These are phyloP conservation scores for Drosophila mauritiana DNA, from an alignment of 1,140 invertebrate genomes.

Conservation along the genomic window DNA sequence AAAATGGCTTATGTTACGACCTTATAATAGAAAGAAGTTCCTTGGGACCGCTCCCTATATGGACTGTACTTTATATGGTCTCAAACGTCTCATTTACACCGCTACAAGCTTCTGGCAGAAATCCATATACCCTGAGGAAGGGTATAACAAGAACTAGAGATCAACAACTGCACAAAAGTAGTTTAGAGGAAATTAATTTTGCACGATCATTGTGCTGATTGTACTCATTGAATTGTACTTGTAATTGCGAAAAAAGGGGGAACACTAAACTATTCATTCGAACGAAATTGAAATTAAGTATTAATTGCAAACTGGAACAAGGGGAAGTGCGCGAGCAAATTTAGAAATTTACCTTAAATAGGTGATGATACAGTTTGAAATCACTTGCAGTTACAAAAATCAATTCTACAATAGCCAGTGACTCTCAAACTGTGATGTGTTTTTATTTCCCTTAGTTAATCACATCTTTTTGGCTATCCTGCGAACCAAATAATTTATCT, in stretches of 20 bases:
- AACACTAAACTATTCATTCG: constrained; percentile 47
- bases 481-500: neutral
- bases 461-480: neutral
- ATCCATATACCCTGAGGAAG: no score
- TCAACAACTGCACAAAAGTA: constrained; percentile 43
- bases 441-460: neutral
- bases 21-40: no score
- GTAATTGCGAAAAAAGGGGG: constrained; percentile 25
- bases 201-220: constrained; percentile 74
- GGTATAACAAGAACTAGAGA: constrained; percentile 20
- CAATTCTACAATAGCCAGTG: constrained; percentile 16
- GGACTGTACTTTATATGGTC: no score
- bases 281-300: constrained; percentile 72
- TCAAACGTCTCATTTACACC: no score
- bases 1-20: no score
- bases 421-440: constrained; percentile 5
- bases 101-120: no score
- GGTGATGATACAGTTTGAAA: constrained; percentile 50
- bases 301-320: constrained; percentile 63
- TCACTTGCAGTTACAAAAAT: constrained; percentile 61
- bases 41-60: no score
- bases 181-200: constrained; percentile 63
- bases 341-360: constrained; percentile 54
- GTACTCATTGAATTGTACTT: constrained; percentile 58
- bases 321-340: constrained; percentile 42